Evolutionary conservation across 2,113 vertebrate species (phyloP), one percentile per base, ranked within the genome.

Genomic region (Numenius arquata): DNA sequence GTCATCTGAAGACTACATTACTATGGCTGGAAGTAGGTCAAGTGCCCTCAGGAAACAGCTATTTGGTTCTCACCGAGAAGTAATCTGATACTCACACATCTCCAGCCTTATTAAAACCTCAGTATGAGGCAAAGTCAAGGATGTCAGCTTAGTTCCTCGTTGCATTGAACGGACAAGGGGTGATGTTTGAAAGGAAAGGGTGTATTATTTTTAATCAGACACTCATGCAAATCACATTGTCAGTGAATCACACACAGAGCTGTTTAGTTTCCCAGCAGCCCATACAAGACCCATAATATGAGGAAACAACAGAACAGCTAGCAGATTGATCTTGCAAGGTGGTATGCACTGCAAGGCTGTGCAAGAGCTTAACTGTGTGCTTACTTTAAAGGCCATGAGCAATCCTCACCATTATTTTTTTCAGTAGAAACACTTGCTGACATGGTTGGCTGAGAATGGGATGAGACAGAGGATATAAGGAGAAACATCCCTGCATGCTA

Each of bases 21-120:
- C 61, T 90, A 17, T n/a, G 25, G 43, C 50, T 95, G 70, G 66
- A 97, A 96, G 66, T 73, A 95, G 95, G 92, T 95, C 92, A 97
- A 92, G 88, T 85, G 73, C 73, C 88, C 90, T 96, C 80, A 94
- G 80, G 96, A 95, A 94, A 92, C 12, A 93, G 36, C 80, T 77
- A 47, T 96, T 90, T 87, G n/a, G 73, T 89, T 92, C 86, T 85
- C 89, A 87, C 58, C 0, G 7, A 90, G 89, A 85, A 79, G 71
- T 95, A 96, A 96, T 79, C 74, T 89, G 89, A 96, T 85, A 95
- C 91, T 92, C 48, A 53, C 76, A 72, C 53, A 55, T 87, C 80
- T 95, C 67, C 77, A 87, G 70, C n/a, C 70, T 94, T 85, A 94
- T 93, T 95, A 92, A 95, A 96, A 89, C 84, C 80, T 78, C 87